Evolutionary conservation across 1,140 invertebrate species (phyloP), one percentile per base, ranked within the genome.

Genomic region (Sarcophaga bullata): DNA sequence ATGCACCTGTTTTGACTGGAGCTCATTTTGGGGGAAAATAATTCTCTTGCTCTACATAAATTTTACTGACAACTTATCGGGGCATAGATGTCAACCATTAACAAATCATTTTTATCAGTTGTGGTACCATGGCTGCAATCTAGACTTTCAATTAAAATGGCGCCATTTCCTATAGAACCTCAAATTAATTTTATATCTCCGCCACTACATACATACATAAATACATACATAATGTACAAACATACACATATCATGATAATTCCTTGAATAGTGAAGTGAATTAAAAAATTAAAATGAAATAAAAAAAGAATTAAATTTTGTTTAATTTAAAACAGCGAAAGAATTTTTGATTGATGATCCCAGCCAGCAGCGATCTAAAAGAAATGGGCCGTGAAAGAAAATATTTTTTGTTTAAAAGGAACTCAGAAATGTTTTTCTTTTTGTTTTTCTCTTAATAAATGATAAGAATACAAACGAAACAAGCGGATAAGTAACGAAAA

Each of bases 261-360:
- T 37, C 4, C 25, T 37, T 37, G 25, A 37, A 37, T 37, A 37
- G n/a, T n/a, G 25, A 37, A 37, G 25, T 37, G 25, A 37, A 37
- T 37, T 37, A 37, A 37, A 37, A 37, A 37, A 37, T 2, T 2
- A 37, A 37, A 37, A 37, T 37, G 4, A 37, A n/a, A n/a, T n/a
- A n/a, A 37, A 37, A 37, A 37, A 37, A 37, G 25, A 37, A 37
- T 37, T 37, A 37, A 37, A 78, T 19, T 52, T 78, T 50, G 50
- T 19, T 8, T 25, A 25, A 78, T 78, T 78, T 76, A 17, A 17
- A 50, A 68, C 49, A 19, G 48, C 48, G 15, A 78, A 78, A 25
- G 49, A 75, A 75, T 46, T 49, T 82, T 76, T 82, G 81, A 82
- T 82, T 75, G 81, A 82, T 82, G 81, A 82, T 37, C 19, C 25